Evolutionary conservation across 2,888 invertebrate genomes (phyloP).

Genomic region (Zhuqinia jingwanae): DNA sequence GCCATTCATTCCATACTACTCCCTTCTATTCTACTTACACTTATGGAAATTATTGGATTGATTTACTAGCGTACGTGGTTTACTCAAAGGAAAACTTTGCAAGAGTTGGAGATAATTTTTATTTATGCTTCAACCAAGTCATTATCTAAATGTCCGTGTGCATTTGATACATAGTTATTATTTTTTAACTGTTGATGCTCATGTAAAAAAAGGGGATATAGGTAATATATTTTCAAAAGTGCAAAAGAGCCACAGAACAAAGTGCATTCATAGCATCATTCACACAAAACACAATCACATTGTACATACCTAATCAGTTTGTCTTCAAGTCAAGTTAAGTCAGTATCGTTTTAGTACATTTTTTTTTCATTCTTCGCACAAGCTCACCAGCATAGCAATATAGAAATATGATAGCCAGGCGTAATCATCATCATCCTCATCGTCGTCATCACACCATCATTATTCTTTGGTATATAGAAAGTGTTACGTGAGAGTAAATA

Average conservation of each 20-base stretch:
- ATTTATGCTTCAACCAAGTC: slow-evolving; percentile 8
- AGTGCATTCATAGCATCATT: too few species aligned
- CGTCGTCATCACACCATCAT: too few species aligned
- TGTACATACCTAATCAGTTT: too few species aligned
- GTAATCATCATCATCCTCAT: too few species aligned
- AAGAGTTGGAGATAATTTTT: slow-evolving; percentile 43
- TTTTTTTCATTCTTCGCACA: too few species aligned
- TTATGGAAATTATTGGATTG: slow-evolving; percentile 26
- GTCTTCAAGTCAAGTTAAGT: not conserved
- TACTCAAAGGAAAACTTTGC: slow-evolving; percentile 47
- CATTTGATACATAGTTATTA: not conserved
- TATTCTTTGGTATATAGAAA: slow-evolving; percentile 25
- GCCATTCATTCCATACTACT: not conserved
- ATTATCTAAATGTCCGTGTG: slow-evolving; percentile 36
- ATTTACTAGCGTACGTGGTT: slow-evolving; percentile 60
- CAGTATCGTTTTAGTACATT: not conserved
- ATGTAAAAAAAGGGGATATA: slow-evolving; percentile 33
- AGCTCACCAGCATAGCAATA: slow-evolving; percentile 14
- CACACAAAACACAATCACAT: too few species aligned
- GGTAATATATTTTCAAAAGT: slow-evolving; percentile 42
- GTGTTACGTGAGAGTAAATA: slow-evolving; percentile 65
- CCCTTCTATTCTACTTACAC: too few species aligned
- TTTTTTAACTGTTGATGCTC: slow-evolving; percentile 6
- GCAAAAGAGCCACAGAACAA: not conserved
- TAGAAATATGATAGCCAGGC: slow-evolving; percentile 47